A percentile compares a stretch with the other conserved stretches of the same genome.
phyloP scores from a whole-genome alignment of 35 echinoderm and acorn worm genomes.

The Ophiothrix spiculata region DNA sequence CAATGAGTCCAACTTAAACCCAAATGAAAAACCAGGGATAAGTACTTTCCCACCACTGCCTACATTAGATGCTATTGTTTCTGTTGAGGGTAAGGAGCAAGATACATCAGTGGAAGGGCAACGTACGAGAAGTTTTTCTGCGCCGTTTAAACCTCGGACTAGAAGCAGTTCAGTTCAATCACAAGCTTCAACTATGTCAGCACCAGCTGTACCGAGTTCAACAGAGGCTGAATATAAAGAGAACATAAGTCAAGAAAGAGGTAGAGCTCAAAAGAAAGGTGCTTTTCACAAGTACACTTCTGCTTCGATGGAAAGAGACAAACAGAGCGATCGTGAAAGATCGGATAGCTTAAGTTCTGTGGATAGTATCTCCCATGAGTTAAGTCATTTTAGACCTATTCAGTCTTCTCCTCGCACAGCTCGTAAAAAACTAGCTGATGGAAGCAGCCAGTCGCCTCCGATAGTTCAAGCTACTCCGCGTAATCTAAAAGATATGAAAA shows the following conservation, averaged over 20 bases:
- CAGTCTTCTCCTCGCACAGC: constrained; percentile 79
- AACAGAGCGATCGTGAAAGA: constrained; percentile 17
- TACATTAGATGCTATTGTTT: not conserved
- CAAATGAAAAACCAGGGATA: not conserved
- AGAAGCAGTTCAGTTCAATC: constrained; percentile 2
- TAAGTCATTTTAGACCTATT: constrained; percentile 94
- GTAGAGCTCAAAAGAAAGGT: not conserved
- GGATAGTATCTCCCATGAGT: constrained; percentile 83
- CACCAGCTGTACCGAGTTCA: not conserved
- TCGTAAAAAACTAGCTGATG: constrained; percentile 64
- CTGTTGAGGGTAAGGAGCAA: not conserved
- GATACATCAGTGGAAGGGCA: not conserved
- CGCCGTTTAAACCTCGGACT: not conserved
- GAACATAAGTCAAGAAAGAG: not conserved
- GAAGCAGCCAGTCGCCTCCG: constrained; percentile 61
- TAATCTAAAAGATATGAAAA: constrained; percentile 62
- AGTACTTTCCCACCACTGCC: not conserved
- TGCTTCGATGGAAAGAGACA: not conserved
- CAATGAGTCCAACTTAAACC: not conserved
- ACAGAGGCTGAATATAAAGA: not conserved
- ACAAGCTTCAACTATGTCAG: not conserved
- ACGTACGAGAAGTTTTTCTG: not conserved
- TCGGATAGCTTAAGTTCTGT: constrained; percentile 68
- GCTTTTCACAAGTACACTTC: not conserved
- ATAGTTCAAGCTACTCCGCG: constrained; percentile 76